Evolutionary conservation across 53 echinoderm and acorn worm genomes (phyloP), one percentile per base, ranked within the genome.

Genomic region (Holothuria leucospilota): DNA sequence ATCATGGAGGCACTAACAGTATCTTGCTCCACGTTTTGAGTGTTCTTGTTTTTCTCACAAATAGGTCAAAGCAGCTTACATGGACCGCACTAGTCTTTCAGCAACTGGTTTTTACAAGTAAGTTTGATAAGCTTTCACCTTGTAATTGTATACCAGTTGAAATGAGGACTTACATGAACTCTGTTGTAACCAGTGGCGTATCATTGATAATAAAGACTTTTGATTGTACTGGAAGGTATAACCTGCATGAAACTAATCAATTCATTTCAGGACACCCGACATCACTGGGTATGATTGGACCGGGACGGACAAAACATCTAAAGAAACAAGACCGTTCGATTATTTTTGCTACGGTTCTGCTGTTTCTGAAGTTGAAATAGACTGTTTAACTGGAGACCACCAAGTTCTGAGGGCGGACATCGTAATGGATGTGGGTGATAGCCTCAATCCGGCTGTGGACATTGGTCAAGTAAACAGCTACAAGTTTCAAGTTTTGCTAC

Each of bases 401-500:
- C 69, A 65, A 29, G 85, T 88, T 34, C 70, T 95, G 18, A 67
- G 95, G 59, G 86, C 89, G 13, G 95, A 95, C 41, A 93, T 95
- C 78, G 91, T 95, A 62, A 93, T 95, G 95, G 95, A 95, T 67
- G 89, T 93, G 51, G 95, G 95, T 14, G 89, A 93, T 70, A 95
- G 95, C 81, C 49, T 95, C 80, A 95, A 95, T 51, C 95, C 95
- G n/a, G 95, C 95, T 71, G 89, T 95, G 28, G 95, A 95, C 59
- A 95, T 95, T 52, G 95, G 95, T 81, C 95, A 95, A 90, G 95
- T 93, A 40, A 42, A 52, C 72, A 63, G 41, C 15, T 56, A 49
- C 3, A 34, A 2, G 34, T n/a, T 52, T 11, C 9, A 10, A 11
- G 15, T 56, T 56, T 56, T 56, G 18, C 18, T 56, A 18, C 56